Conservation (phyloP, 2,797 vertebrate species). For the Acipenser oxyrinchus region DNA sequence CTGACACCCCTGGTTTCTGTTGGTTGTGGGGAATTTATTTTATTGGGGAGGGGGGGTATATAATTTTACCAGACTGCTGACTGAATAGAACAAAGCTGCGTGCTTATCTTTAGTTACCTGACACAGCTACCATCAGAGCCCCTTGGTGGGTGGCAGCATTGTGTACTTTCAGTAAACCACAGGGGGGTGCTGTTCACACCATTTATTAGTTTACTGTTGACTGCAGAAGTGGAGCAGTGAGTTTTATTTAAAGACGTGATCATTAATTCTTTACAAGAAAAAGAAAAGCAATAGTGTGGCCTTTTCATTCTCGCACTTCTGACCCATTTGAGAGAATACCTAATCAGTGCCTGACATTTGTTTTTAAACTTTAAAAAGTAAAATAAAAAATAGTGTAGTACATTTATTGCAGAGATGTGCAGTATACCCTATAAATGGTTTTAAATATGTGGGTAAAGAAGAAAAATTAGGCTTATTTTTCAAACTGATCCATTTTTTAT, state of each 20-base stretch:
- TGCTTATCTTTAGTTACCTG: no score
- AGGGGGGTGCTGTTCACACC: background rate
- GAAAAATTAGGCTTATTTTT: conserved; percentile 41
- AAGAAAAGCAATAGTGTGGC: conserved; percentile 68
- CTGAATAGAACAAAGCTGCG: no score
- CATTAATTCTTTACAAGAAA: conserved; percentile 70
- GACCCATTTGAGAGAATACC: conserved; percentile 71
- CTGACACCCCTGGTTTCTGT: no score
- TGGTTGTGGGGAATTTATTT: no score
- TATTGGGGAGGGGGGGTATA: no score
- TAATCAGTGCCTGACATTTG: conserved; percentile 79
- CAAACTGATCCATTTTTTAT: conserved; percentile 46
- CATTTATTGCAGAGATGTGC: conserved; percentile 30
- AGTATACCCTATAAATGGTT: conserved; percentile 30
- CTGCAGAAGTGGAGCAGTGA: background rate
- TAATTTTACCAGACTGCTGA: no score
- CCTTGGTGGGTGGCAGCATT: background rate
- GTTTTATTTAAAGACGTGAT: conserved; percentile 54
- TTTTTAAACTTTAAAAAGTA: conserved; percentile 55
- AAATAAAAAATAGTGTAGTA: conserved; percentile 23
- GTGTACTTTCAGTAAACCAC: background rate
- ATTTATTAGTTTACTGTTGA: background rate
- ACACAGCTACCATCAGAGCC: background rate
- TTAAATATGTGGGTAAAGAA: conserved; percentile 12
- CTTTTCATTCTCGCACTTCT: conserved; percentile 77